Percentiles rank a stretch among this genome's conserved stretches.
Conservation (phyloP, 2,797 vertebrate species). For the Sarcoramphus papa region DNA sequence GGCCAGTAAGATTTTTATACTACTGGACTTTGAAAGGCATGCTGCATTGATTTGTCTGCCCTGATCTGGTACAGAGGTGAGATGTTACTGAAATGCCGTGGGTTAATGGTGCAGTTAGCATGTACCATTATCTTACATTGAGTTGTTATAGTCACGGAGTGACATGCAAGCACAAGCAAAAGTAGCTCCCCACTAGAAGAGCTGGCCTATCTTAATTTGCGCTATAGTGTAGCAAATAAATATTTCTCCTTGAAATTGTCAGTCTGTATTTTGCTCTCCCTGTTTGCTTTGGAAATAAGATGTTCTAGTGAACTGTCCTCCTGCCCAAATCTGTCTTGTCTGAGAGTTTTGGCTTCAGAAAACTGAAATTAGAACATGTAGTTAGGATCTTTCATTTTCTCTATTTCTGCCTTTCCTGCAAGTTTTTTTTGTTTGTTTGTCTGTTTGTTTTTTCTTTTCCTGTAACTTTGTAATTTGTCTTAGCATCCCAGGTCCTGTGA, state of each 20-base stretch:
- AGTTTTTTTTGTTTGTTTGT: not conserved
- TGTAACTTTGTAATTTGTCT: not conserved
- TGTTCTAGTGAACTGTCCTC: not conserved
- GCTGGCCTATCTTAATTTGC: not conserved
- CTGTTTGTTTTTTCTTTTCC: not conserved
- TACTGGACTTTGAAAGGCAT: not conserved
- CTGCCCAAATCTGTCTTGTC: not conserved
- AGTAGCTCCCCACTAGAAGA: not conserved
- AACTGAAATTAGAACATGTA: not conserved
- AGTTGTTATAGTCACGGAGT: not conserved
- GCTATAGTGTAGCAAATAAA: not conserved
- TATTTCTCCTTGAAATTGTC: not conserved
- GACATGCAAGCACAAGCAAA: not conserved
- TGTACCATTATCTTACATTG: not conserved
- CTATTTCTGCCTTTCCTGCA: not conserved
- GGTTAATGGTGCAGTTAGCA: not conserved
- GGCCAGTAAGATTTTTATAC: not conserved
- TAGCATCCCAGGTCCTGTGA: not conserved
- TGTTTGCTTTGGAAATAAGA: not conserved
- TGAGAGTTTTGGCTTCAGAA: not conserved
- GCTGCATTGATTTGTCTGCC: not conserved
- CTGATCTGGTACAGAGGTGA: not conserved
- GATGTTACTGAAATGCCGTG: not conserved
- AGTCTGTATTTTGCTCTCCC: not conserved
- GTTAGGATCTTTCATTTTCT: not conserved